Evolutionary conservation across 2,113 vertebrate genomes (phyloP).

Genomic region (Oophaga pumilio): DNA sequence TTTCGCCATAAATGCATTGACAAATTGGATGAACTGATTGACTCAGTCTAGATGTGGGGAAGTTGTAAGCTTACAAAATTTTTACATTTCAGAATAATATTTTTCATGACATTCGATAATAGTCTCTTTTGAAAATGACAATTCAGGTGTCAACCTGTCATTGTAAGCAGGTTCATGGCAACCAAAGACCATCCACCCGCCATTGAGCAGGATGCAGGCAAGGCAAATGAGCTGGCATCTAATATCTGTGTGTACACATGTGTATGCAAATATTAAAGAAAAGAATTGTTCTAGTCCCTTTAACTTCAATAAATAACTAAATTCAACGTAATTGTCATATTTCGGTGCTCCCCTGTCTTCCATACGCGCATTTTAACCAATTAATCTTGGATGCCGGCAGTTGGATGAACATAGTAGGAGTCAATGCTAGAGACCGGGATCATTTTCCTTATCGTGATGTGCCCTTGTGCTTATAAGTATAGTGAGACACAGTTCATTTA

Average conservation of each 20-base stretch:
- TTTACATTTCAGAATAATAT: background rate
- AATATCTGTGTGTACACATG: background rate
- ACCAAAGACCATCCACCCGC: background rate
- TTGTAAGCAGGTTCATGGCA: background rate
- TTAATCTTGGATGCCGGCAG: conserved; percentile 8
- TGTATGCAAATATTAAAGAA: background rate
- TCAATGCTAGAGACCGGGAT: conserved; percentile 29
- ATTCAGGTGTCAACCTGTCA: background rate
- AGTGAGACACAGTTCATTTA: conserved; percentile 56
- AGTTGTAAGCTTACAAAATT: background rate
- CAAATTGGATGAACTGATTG: background rate
- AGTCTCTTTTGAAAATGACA: background rate
- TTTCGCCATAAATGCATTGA: background rate
- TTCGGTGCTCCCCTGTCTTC: background rate
- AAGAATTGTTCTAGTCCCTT: background rate
- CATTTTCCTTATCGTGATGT: conserved; percentile 39
- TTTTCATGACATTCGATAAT: background rate
- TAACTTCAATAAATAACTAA: background rate
- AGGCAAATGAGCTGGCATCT: background rate
- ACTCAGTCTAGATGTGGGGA: background rate
- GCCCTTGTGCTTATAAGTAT: conserved; percentile 53
- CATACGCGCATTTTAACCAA: background rate
- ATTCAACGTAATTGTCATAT: background rate
- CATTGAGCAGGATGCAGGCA: background rate
- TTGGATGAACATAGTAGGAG: conserved; percentile 33